Evolutionary conservation across 2,797 vertebrate species (phyloP), one percentile per base, ranked within the genome.

Genomic region (Gouania willdenowi): DNA sequence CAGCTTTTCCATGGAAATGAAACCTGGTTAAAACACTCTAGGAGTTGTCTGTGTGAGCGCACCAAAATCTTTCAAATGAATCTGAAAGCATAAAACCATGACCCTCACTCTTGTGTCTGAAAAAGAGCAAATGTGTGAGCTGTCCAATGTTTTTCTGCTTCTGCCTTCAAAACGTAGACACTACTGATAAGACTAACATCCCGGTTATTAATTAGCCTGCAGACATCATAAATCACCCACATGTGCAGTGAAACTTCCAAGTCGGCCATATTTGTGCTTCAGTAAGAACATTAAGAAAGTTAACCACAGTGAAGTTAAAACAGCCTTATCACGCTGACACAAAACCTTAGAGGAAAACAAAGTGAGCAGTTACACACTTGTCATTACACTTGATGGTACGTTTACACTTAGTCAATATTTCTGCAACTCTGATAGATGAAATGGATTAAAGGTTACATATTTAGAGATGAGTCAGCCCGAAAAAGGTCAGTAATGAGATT

Each of bases 111-210:
- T n/a, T n/a, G n/a, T n/a, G n/a, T n/a, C n/a, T n/a, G n/a, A n/a
- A n/a, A n/a, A n/a, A n/a, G n/a, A n/a, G n/a, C n/a, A n/a, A n/a
- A 31, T 40, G 51, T 46, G 28, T 19, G 12, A 15, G 22, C 19
- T 20, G 3, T 20, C 3, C 5, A 9, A 29, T 26, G n/a, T 19
- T 32, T 56, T 69, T 71, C 33, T 41, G 45, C 42, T 46, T 35
- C 49, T 47, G 36, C 48, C 67, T 41, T 50, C 27, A 52, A 57
- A 65, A 60, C 32, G 24, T 37, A 62, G 56, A 78, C 71, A 38
- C 20, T 43, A 48, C 66, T 46, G 82, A 84, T 84, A 86, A 79
- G 51, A 45, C 67, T 80, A 88, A 88, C 77, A 82, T 86, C 71
- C 65, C 57, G 61, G 75, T 59, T 69, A 78, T 78, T 79, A 81